phyloP scores from a whole-genome alignment of 2,113 vertebrate species.

The Lonchura striata region DNA sequence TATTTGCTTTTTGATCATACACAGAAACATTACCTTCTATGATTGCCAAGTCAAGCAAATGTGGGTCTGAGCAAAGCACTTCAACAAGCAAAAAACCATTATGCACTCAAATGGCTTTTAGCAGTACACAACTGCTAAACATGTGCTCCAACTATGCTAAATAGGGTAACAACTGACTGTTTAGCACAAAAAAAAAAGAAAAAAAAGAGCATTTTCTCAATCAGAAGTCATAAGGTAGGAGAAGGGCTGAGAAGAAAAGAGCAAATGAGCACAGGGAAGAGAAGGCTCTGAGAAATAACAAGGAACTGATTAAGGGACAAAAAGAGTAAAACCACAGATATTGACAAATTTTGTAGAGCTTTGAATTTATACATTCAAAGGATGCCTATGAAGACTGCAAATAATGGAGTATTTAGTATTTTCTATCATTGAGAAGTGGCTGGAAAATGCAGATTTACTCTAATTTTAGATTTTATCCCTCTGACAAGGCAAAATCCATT shows the following conservation, averaged over 20 bases:
- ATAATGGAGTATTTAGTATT: neutral
- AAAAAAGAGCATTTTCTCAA: neutral
- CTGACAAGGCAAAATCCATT: neutral
- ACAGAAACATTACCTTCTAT: neutral
- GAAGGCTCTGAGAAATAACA: neutral
- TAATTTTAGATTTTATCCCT: neutral
- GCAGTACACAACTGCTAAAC: neutral
- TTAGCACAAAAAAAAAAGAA: neutral
- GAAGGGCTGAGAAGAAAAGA: neutral
- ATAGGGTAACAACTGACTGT: neutral
- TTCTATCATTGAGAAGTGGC: neutral
- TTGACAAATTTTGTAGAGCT: neutral
- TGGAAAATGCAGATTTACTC: neutral
- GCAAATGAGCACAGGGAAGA: neutral
- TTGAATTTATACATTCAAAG: neutral
- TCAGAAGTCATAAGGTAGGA: neutral
- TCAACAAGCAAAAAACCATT: neutral
- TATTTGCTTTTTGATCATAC: neutral
- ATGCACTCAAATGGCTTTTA: neutral
- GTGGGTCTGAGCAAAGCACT: neutral
- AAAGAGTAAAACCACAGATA: neutral
- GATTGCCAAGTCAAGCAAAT: neutral
- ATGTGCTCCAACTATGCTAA: neutral
- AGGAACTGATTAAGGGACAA: neutral
- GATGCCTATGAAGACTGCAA: neutral